Evolutionary conservation across 2,113 vertebrate species (phyloP).

Genomic region (Eurystomus gularis): DNA sequence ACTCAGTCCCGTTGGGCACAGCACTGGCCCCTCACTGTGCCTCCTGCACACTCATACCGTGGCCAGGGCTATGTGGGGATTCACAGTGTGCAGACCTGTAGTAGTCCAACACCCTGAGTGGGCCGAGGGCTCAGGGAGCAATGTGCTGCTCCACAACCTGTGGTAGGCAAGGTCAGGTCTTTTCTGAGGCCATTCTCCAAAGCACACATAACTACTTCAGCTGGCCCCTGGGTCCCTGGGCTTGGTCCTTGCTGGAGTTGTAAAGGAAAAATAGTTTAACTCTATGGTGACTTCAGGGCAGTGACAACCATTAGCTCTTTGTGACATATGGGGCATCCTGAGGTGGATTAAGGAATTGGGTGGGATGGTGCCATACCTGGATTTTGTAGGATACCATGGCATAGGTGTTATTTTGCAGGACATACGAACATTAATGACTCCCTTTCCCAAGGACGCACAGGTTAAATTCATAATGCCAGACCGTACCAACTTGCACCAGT

Average conservation of each 20-base stretch:
- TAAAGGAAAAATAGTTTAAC: neutral
- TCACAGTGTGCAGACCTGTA: neutral
- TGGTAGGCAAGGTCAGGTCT: neutral
- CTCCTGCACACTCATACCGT: neutral
- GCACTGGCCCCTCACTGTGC: neutral
- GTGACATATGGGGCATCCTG: neutral
- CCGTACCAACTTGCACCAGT: neutral
- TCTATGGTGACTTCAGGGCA: neutral
- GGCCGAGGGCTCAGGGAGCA: neutral
- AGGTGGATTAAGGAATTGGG: neutral
- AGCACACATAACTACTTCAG: neutral
- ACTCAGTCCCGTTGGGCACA: neutral
- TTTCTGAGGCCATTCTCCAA: neutral
- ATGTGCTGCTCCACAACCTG: neutral
- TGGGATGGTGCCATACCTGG: neutral
- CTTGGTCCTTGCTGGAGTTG: neutral
- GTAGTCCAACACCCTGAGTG: neutral
- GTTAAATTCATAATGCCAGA: slow-evolving; percentile 24
- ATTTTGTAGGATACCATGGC: neutral
- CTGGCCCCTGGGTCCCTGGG: neutral
- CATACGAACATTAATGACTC: neutral
- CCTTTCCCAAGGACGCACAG: neutral
- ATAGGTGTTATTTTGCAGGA: neutral
- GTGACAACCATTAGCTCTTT: neutral
- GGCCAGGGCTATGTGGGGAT: neutral